phyloP scores from a whole-genome alignment of 2,797 vertebrate genomes.

The Erpetoichthys calabaricus region DNA sequence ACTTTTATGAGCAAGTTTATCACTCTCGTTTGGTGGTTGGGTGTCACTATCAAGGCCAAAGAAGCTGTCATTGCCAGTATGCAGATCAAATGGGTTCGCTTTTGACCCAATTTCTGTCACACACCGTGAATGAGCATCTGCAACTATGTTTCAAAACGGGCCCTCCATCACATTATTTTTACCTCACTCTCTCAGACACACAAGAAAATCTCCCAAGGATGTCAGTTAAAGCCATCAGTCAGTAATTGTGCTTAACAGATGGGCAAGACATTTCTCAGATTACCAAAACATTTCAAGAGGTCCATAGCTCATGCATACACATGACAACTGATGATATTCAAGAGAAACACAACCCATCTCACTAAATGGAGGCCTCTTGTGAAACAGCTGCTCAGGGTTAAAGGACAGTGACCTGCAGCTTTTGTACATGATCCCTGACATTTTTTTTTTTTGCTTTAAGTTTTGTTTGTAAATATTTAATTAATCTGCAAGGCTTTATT shows the following conservation, averaged over 20 bases:
- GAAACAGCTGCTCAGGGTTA: slow-evolving; percentile 2
- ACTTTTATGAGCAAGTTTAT: too few relatives aligned
- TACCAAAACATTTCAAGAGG: neutral
- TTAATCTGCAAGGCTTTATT: neutral
- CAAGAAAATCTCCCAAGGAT: too few relatives aligned
- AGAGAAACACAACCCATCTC: neutral
- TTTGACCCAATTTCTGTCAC: too few relatives aligned
- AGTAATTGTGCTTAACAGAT: slow-evolving; percentile 3
- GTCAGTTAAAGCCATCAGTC: neutral
- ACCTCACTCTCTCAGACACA: too few relatives aligned
- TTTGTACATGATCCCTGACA: too few relatives aligned
- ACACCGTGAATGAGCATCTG: too few relatives aligned
- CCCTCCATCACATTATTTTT: too few relatives aligned
- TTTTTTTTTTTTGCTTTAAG: neutral
- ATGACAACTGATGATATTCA: neutral
- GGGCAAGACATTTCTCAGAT: neutral
- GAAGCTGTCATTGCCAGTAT: too few relatives aligned
- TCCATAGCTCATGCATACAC: neutral
- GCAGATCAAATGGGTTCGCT: too few relatives aligned
- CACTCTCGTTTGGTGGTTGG: too few relatives aligned
- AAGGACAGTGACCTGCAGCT: neutral
- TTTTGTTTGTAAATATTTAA: slow-evolving; percentile 1
- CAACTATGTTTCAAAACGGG: too few relatives aligned
- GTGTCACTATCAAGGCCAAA: too few relatives aligned
- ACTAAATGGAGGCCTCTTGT: neutral